Evolutionary conservation across 2,888 invertebrate species (phyloP).

Genomic region (Apomyelois bistriatella): DNA sequence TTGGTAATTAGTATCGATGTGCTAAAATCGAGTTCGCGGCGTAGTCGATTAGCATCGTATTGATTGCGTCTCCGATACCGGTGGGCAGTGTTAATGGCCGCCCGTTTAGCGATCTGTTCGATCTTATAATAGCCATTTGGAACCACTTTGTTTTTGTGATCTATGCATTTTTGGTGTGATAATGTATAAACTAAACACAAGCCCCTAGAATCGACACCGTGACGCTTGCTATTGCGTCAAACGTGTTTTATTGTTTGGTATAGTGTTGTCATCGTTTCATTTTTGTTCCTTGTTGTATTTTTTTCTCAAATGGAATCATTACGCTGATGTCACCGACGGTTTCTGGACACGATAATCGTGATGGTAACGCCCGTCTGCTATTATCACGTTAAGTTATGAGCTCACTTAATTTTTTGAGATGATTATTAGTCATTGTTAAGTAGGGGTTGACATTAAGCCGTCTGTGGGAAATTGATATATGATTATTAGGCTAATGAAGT

Average conservation of each 20-base stretch:
- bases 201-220: conserved; percentile 33
- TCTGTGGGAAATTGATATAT: conserved; percentile 63
- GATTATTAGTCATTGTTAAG: conserved; percentile 53
- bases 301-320: conserved; percentile 54
- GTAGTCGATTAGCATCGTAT: conserved; percentile 58
- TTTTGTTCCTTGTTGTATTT: conserved; percentile 53
- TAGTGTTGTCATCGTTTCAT: conserved; percentile 62
- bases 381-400: conserved; percentile 60
- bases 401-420: conserved; percentile 60
- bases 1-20: conserved; percentile 67
- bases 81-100: conserved; percentile 66
- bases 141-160: conserved; percentile 64
- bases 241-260: conserved; percentile 44
- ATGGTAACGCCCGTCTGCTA: conserved; percentile 60
- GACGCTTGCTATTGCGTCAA: conserved; percentile 60
- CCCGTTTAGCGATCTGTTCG: conserved; percentile 57
- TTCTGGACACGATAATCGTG: conserved; percentile 65
- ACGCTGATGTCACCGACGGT: conserved; percentile 64
- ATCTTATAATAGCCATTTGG: conserved; percentile 59
- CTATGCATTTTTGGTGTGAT: conserved; percentile 63
- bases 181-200: conserved; percentile 51
- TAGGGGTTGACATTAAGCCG: conserved; percentile 52
- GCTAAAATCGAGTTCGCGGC: conserved; percentile 62
- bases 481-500: conserved; percentile 62
- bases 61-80: conserved; percentile 54